A percentile compares a stretch with the other conserved stretches of the same genome.
Evolutionary conservation across 1,140 invertebrate species (phyloP).

Genomic region (Oreohelix idahoensis): DNA sequence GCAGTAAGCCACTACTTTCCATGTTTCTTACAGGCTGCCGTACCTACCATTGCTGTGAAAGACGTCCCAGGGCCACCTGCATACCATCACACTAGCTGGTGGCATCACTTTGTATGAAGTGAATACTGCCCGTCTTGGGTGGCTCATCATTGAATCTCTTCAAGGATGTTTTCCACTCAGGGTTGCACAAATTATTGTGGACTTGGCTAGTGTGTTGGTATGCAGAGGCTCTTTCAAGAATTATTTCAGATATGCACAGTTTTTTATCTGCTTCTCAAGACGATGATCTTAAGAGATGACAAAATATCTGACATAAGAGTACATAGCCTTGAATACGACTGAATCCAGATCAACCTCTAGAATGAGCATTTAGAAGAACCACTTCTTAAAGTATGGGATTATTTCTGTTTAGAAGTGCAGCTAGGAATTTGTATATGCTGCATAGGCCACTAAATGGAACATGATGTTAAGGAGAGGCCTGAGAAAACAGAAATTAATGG

Average conservation of each 20-base stretch:
- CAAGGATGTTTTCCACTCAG: not conserved
- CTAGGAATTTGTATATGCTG: too few species aligned
- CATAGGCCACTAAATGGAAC: too few species aligned
- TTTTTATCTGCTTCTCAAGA: not conserved
- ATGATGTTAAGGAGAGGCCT: too few species aligned
- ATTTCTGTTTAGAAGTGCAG: too few species aligned
- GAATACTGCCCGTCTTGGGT: not conserved
- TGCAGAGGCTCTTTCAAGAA: not conserved
- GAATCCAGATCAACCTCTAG: too few species aligned
- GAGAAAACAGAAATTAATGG: too few species aligned
- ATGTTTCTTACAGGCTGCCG: conserved; percentile 23
- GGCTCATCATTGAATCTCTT: not conserved
- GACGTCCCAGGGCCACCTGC: not conserved
- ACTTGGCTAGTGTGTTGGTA: conserved; percentile 28
- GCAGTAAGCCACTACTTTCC: conserved; percentile 11
- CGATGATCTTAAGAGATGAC: too few species aligned
- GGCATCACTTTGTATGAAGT: not conserved
- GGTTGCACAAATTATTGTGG: not conserved
- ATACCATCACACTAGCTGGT: conserved; percentile 27
- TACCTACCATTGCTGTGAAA: not conserved
- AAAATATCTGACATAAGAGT: too few species aligned
- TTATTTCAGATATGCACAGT: not conserved
- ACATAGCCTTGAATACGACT: too few species aligned
- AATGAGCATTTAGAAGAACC: too few species aligned
- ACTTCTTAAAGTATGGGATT: too few species aligned